Conservation (phyloP, 2,888 invertebrate species). For the Blastobasis lacticolella region DNA sequence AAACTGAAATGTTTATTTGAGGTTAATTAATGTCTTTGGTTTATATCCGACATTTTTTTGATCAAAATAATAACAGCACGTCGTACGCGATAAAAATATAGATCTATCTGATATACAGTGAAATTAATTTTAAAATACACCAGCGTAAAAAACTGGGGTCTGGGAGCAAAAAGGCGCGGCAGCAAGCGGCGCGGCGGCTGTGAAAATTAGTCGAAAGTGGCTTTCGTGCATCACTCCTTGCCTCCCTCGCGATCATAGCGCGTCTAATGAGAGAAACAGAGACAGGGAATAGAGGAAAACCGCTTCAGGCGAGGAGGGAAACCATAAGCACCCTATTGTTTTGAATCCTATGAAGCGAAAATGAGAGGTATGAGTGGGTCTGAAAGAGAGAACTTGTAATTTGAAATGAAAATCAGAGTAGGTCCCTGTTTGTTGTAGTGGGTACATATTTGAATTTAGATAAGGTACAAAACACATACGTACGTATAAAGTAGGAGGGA, state of each 20-base stretch:
- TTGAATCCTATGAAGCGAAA: constrained; percentile 58
- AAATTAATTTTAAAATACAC: constrained; percentile 14
- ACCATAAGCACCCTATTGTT: constrained; percentile 68
- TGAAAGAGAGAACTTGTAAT: constrained; percentile 38
- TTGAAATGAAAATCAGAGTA: constrained; percentile 43
- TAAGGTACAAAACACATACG: too few species aligned
- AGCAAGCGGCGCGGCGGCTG: constrained; percentile 40
- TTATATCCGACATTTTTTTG: too few species aligned
- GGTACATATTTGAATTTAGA: too few species aligned
- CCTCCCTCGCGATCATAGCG: constrained; percentile 30
- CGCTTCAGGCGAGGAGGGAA: constrained; percentile 65
- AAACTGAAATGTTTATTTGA: too few species aligned
- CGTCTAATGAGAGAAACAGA: constrained; percentile 24
- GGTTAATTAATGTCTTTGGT: too few species aligned
- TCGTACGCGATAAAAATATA: too few species aligned
- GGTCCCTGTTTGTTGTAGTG: constrained; percentile 8
- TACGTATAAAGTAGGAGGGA: too few species aligned
- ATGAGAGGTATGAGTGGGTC: constrained; percentile 31
- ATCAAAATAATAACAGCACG: too few species aligned
- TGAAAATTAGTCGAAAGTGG: constrained; percentile 69
- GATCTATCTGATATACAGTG: background rate
- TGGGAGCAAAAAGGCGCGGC: constrained; percentile 41
- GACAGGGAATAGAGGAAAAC: constrained; percentile 43
- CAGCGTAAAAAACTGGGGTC: constrained; percentile 21
- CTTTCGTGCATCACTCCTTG: constrained; percentile 39